Conservation (phyloP, 2,888 invertebrate species). For the Alitta virens region DNA sequence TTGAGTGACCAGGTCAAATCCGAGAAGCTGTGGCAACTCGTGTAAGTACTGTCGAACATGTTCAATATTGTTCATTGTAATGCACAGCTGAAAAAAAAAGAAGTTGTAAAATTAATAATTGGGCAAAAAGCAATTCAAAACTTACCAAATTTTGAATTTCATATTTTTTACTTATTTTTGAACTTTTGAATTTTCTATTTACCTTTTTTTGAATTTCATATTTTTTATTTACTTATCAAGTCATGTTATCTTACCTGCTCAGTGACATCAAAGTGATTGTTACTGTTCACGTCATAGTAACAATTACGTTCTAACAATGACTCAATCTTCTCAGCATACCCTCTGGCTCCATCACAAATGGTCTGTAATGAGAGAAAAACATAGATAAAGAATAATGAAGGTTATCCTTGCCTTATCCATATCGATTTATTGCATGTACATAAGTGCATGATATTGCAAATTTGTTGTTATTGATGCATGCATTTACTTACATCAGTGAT, state of each 20-base stretch:
- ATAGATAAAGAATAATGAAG: neutral
- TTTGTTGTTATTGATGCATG: neutral
- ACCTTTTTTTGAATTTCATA: too few species aligned
- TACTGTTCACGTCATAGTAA: constrained; percentile 40
- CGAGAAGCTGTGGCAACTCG: constrained; percentile 39
- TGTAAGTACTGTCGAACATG: constrained; percentile 46
- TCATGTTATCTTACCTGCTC: constrained; percentile 38
- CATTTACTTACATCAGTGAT: constrained; percentile 47
- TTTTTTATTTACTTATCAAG: neutral
- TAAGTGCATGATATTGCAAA: too few species aligned
- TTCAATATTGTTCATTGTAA: constrained; percentile 52
- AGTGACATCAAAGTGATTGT: constrained; percentile 48
- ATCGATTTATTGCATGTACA: too few species aligned
- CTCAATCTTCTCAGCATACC: constrained; percentile 46
- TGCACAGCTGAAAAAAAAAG: constrained; percentile 43
- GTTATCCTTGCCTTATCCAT: too few species aligned
- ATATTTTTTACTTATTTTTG: too few species aligned
- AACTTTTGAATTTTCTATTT: too few species aligned
- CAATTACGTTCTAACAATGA: constrained; percentile 46
- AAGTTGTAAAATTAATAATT: neutral
- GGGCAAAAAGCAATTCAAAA: neutral
- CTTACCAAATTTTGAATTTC: neutral
- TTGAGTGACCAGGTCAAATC: constrained; percentile 36
- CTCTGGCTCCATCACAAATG: constrained; percentile 49
- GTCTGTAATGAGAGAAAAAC: constrained; percentile 31